Base-by-base conservation (phyloP, 2,113 vertebrate genomes). In the Podilymbus podiceps region DNA sequence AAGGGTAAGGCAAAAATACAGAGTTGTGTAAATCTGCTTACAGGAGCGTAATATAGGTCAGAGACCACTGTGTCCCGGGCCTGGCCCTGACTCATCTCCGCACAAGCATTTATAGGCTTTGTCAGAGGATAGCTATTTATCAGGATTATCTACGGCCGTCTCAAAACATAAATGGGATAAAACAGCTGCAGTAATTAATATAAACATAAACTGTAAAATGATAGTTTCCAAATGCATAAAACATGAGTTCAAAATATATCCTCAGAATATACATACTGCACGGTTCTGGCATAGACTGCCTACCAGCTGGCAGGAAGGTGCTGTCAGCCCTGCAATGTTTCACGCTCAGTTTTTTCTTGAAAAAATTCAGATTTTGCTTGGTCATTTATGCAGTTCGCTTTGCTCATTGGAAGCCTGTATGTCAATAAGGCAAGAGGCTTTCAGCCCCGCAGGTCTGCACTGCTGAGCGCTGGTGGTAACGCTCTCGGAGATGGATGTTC, bases 241-340 rank as follows among this genome's bases (percentile, higher is more conserved):
- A 64, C 58, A 28, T 6, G 49, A 66, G 55, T 87, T 91, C 78
- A 69, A 73, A 88, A 86, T 46, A 38, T 19, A 74, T 95, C 66
- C 58, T 58, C 68, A 71, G 59, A 62, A 28, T 2, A 33, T 42
- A 63, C 85, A 87, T 40, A 91, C 50, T 85, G 64, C 81, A 17
- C 74, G 69, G 60, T 33, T 28, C 80, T 76, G 74, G 77, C 83
- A 69, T 1, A 5, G 63, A 67, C 69, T 33, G 2, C 24, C 77
- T 84, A n/a, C 85, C 85, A 94, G 83, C 60, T 78, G 97, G 93
- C 89, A 92, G 92, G 81, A 96, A 56, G 91, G 78, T 96, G 50
- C 88, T 82, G 58, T 82, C 72, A 60, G 95, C 82, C n/a, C 66
- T 10, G n/a, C 0, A 1, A 67, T 88, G 38, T 71, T 71, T 79